A percentile compares a stretch with the other conserved stretches of the same genome.
These are phyloP conservation scores for Ochropleura plecta DNA, from an alignment of 2,888 invertebrate genomes.

Conservation along the genomic window DNA sequence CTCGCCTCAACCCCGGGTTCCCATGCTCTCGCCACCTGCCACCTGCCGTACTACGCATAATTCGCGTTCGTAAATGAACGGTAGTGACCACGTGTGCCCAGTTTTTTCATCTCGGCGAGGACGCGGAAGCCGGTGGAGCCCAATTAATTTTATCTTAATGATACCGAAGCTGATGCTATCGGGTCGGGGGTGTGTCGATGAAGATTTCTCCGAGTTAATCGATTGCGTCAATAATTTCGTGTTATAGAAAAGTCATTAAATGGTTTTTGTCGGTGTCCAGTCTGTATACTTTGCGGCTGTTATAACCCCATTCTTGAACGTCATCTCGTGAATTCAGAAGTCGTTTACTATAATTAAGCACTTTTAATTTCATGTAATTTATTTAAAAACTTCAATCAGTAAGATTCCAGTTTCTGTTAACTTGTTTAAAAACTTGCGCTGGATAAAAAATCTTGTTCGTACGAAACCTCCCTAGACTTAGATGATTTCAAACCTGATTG, in stretches of 20 bases:
- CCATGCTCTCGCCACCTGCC: slow-evolving; percentile 86
- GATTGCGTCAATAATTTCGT: slow-evolving; percentile 74
- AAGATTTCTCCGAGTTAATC: slow-evolving; percentile 80
- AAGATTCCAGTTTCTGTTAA: slow-evolving; percentile 31
- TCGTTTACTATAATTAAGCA: slow-evolving; percentile 23
- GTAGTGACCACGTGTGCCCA: slow-evolving; percentile 90
- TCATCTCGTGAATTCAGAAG: slow-evolving; percentile 2
- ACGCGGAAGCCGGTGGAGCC: slow-evolving; percentile 88
- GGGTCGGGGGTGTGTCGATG: slow-evolving; percentile 68
- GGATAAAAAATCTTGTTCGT: slow-evolving; percentile 5
- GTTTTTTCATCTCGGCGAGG: slow-evolving; percentile 81
- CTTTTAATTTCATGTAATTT: slow-evolving; percentile 30
- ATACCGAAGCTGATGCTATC: slow-evolving; percentile 67
- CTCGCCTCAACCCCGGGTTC: slow-evolving; percentile 87
- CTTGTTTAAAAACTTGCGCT: slow-evolving; percentile 31
- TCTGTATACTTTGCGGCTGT: slow-evolving; percentile 25
- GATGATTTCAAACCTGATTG: slow-evolving; percentile 41
- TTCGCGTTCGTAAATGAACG: slow-evolving; percentile 90
- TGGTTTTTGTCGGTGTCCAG: slow-evolving; percentile 53
- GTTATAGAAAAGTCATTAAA: slow-evolving; percentile 62
- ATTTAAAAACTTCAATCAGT: slow-evolving; percentile 29
- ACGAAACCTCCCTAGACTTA: slow-evolving; percentile 18
- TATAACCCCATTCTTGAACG: slow-evolving; percentile 21
- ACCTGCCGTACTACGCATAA: slow-evolving; percentile 90
- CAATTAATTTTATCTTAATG: slow-evolving; percentile 88